Base-by-base conservation (phyloP, 2,797 vertebrate genomes). In the Ispidina lecontei region DNA sequence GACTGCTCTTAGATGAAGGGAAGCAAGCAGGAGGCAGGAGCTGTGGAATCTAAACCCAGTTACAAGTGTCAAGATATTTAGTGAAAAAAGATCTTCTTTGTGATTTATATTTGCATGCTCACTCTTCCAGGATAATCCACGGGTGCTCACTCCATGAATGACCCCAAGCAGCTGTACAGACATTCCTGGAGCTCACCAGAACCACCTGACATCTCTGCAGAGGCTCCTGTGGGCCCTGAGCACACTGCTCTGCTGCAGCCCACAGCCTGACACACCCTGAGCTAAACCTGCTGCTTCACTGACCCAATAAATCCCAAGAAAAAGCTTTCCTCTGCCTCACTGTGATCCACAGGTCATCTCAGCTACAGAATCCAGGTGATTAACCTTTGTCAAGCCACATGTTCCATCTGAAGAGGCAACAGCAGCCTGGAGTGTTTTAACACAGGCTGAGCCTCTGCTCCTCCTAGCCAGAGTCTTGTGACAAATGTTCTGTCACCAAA, bases 21-120 rank as follows among this genome's bases (percentile, higher is more conserved):
- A 95, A 96, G 51, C 52, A 84, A 94, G 94, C 94, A 90, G 71
- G 75, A 90, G 94, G 90, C 88, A 80, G 71, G 87, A 95, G 87
- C 70, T 80, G 75, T 10, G 25, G 71, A 83, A 87, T 87, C 84
- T 85, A 91, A 91, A 94, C 75, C 58, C 78, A 89, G 78, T 59
- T 91, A 95, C 95, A 96, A 1, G 6, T 80, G 84, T 90, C 88
- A 90, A 94, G 81, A 54, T 89, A 87, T 59, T 91, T 90, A 87
- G 77, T 69, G 51, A 87, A 94, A 92, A 89, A 92, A 88, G 37
- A 87, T 82, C 84, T 93, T 91, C 89, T 83, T 96, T 96, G 58
- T 84, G 93, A 87, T 91, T 94, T 89, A 63, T 75, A 89, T 90
- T 93, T 93, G 73, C 69, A 77, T 77, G 72, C 62, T 87, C 1